Evolutionary conservation across 2,113 vertebrate genomes (phyloP), one percentile per base, ranked within the genome.

Genomic region (Dromiciops gliroides): DNA sequence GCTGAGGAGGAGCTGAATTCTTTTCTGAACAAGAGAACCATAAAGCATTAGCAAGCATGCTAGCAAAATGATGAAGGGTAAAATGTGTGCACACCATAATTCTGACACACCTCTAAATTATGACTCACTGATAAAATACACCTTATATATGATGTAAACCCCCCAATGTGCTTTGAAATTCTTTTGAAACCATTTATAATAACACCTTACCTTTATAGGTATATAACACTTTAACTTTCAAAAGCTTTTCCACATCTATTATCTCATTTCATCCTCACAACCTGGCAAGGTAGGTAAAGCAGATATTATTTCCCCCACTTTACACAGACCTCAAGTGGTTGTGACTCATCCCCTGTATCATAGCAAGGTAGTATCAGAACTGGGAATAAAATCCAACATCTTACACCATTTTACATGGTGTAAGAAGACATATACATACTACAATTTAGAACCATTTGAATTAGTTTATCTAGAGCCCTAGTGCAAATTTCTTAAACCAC

Each of bases 61-160:
- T 93, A 90, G 93, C 91, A 90, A 94, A 94, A 83, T 23, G 67
- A 83, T 83, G n/a, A 83, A 94, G 75, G 37, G 3, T 94, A 93
- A 94, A 92, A 90, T 89, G 92, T 19, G 8, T 47, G 48, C 92
- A 53, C n/a, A 26, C 7, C 28, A 28, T 91, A 92, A 94, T 51
- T 93, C 52, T 88, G 91, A 96, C 53, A 89, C 52, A 67, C 53
- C 60, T 94, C 23, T 90, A 88, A 96, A 95, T 67, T 50, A 93
- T 44, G 67, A n/a, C 11, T 92, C 14, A 50, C 51, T 91, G 92
- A 67, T 92, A 91, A 93, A 93, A 28, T 48, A 48, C 2, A 51
- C 49, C 53, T 89, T 90, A 12, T 19, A 60, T 23, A 16, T 48
- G 52, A 22, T 0, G 2, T 2, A 3, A 51, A 24, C 47, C 48